phyloP scores from a whole-genome alignment of 1,140 invertebrate genomes.

The Goniozus legneri region DNA sequence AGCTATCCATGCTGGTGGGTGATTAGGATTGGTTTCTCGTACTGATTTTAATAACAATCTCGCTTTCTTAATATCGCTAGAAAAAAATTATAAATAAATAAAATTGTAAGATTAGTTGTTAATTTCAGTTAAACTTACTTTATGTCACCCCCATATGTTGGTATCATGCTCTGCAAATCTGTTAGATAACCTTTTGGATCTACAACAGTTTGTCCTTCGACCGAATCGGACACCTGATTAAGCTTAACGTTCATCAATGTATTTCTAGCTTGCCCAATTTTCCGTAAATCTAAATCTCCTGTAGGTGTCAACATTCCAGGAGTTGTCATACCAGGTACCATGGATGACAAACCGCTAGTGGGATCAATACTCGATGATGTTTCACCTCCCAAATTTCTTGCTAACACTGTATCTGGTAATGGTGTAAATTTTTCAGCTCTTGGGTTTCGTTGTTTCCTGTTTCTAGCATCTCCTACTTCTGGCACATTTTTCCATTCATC shows the following conservation, averaged over 20 bases:
- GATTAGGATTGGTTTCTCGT: slow-evolving; percentile 97
- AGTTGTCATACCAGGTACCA: slow-evolving; percentile 75
- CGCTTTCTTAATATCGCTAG: slow-evolving; percentile 95
- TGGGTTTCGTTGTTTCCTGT: slow-evolving; percentile 93
- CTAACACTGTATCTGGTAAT: slow-evolving; percentile 93
- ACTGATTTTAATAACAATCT: slow-evolving; percentile 95
- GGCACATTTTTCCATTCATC: slow-evolving; percentile 97
- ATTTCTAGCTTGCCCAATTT: slow-evolving; percentile 98
- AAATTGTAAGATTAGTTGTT: not conserved
- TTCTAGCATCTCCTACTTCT: slow-evolving; percentile 98
- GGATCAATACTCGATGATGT: slow-evolving; percentile 80
- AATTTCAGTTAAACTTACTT: slow-evolving; percentile 58
- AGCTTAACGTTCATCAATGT: slow-evolving; percentile 99
- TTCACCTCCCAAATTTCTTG: slow-evolving; percentile 84
- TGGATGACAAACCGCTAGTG: slow-evolving; percentile 76
- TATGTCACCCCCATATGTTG: slow-evolving; percentile 96
- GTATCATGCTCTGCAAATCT: slow-evolving; percentile 98
- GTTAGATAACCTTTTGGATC: slow-evolving; percentile 99
- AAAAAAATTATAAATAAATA: slow-evolving; percentile 19
- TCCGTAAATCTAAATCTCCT: slow-evolving; percentile 94
- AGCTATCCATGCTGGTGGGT: slow-evolving; percentile 99
- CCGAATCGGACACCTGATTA: slow-evolving; percentile 97
- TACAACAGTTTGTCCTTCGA: slow-evolving; percentile 97
- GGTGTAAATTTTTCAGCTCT: slow-evolving; percentile 96
- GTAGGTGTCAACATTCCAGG: slow-evolving; percentile 75